Evolutionary conservation across 2,888 invertebrate species (phyloP).

Genomic region (Encarsia formosa): DNA sequence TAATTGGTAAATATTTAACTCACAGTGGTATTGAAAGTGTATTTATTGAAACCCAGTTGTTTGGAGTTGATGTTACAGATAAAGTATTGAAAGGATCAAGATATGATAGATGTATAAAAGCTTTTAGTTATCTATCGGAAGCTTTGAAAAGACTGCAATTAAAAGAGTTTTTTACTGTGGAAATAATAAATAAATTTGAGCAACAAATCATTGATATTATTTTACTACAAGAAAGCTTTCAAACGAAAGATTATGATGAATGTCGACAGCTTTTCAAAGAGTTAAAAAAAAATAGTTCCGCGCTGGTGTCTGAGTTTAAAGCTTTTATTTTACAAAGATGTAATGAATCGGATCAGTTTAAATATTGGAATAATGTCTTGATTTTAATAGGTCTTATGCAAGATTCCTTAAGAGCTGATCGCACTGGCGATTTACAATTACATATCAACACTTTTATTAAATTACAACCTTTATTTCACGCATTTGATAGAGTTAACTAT

Average conservation of each 20-base stretch:
- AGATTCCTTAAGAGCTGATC: slow-evolving; percentile 8
- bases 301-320: background rate
- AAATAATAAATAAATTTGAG: background rate
- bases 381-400: slow-evolving; percentile 6
- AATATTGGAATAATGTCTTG: slow-evolving; percentile 4
- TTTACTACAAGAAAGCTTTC: background rate
- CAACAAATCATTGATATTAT: background rate
- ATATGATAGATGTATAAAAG: slow-evolving; percentile 6
- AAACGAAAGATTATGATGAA: background rate
- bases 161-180: slow-evolving; percentile 1
- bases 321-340: background rate
- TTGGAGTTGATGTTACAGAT: background rate
- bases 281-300: background rate
- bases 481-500: slow-evolving; percentile 3
- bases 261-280: background rate
- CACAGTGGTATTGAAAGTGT: slow-evolving; percentile 17
- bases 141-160: slow-evolving; percentile 11
- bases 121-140: slow-evolving; percentile 4
- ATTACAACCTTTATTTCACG: slow-evolving; percentile 5
- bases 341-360: background rate
- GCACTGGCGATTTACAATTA: slow-evolving; percentile 10
- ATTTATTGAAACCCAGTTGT: slow-evolving; percentile 2
- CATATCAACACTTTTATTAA: slow-evolving; percentile 1
- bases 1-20: slow-evolving; percentile 18
- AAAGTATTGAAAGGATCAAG: slow-evolving; percentile 6